phyloP scores from a whole-genome alignment of 2,797 vertebrate species.

The Eospalax fontanierii region DNA sequence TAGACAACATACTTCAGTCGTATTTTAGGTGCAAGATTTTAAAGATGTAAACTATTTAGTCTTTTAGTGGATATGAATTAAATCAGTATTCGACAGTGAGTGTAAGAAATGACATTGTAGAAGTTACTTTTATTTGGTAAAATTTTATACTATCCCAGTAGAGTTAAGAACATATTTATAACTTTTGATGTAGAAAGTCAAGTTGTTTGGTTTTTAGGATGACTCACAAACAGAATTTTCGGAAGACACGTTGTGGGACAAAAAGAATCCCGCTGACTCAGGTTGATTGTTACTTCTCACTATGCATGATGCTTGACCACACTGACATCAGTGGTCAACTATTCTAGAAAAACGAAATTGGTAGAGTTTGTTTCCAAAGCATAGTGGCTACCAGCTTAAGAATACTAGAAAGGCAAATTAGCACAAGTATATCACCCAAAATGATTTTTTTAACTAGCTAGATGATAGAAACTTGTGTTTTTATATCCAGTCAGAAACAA shows the following conservation, averaged over 20 bases:
- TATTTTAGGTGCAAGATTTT: neutral
- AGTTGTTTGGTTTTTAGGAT: slow-evolving; percentile 28
- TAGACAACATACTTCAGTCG: neutral
- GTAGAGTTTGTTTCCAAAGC: slow-evolving; percentile 65
- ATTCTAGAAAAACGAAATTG: neutral
- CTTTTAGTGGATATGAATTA: slow-evolving; percentile 13
- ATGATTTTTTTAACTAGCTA: slow-evolving; percentile 25
- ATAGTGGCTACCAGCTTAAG: slow-evolving; percentile 65
- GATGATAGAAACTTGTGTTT: neutral
- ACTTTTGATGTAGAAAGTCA: neutral
- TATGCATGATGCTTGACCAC: neutral
- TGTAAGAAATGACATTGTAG: neutral
- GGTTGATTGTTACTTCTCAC: neutral
- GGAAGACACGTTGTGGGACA: neutral
- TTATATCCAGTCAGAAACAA: slow-evolving; percentile 49
- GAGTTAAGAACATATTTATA: slow-evolving; percentile 36
- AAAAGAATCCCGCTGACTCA: slow-evolving; percentile 19
- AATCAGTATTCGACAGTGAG: slow-evolving; percentile 39
- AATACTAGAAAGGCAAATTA: slow-evolving; percentile 61
- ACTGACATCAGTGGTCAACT: neutral
- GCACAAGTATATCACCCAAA: slow-evolving; percentile 64
- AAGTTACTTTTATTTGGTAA: neutral
- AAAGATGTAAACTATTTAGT: slow-evolving; percentile 36
- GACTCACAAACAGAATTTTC: slow-evolving; percentile 6
- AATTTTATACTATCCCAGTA: slow-evolving; percentile 30